Evolutionary conservation across 2,797 vertebrate species (phyloP).

Genomic region (Acanthornis magna): DNA sequence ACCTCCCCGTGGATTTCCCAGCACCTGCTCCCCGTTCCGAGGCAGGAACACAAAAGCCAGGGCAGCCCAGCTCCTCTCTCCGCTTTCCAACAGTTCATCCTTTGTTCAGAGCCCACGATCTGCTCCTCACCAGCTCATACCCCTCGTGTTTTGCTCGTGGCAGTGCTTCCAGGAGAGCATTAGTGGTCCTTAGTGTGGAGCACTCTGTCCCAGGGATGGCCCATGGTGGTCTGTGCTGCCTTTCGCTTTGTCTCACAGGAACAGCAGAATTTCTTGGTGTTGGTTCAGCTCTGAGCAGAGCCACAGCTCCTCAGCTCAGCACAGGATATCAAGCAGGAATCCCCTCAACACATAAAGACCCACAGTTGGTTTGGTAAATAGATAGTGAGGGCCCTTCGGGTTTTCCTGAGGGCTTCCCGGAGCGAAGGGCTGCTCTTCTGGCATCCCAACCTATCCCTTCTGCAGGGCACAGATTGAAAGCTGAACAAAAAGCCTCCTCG

Average conservation of each 20-base stretch:
- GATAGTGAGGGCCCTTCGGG: neutral
- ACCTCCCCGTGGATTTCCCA: neutral
- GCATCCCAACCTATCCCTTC: neutral
- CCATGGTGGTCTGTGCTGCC: neutral
- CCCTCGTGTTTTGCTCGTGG: neutral
- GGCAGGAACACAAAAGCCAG: neutral
- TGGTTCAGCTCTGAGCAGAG: conserved; percentile 7
- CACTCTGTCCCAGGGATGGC: neutral
- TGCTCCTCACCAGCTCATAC: neutral
- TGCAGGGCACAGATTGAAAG: neutral
- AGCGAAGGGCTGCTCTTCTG: neutral
- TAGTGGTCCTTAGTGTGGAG: neutral
- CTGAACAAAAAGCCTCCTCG: neutral
- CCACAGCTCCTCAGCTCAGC: neutral
- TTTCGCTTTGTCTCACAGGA: neutral
- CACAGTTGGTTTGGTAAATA: neutral
- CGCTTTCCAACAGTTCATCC: neutral
- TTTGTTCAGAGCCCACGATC: neutral
- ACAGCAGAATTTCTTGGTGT: neutral
- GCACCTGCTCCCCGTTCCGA: conserved; percentile 8
- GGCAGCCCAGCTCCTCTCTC: neutral
- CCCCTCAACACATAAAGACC: neutral
- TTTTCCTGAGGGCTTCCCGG: neutral
- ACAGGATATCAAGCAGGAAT: neutral
- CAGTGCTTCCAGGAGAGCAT: neutral